phyloP scores from a whole-genome alignment of 2,113 vertebrate genomes.

The Boulengeromyrus knoepffleri region DNA sequence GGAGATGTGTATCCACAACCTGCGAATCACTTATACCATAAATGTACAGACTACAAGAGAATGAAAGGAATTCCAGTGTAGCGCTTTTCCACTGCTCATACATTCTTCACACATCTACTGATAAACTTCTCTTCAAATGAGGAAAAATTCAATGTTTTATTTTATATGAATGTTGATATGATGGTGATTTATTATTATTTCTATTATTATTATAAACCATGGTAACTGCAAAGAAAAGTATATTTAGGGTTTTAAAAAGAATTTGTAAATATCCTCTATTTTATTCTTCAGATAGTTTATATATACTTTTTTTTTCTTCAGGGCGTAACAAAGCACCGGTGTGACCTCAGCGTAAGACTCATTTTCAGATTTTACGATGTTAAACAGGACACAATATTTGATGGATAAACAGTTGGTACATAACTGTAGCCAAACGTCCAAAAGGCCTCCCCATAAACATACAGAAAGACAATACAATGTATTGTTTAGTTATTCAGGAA shows the following conservation, averaged over 20 bases:
- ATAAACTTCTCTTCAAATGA: slow-evolving; percentile 49
- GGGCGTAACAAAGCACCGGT: slow-evolving; percentile 47
- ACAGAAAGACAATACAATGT: not conserved
- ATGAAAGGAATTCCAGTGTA: slow-evolving; percentile 48
- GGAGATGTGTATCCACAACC: slow-evolving; percentile 56
- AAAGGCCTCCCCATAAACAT: not conserved
- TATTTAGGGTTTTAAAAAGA: slow-evolving; percentile 56
- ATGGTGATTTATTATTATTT: not conserved
- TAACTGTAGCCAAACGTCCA: not conserved
- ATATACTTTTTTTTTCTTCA: slow-evolving; percentile 46
- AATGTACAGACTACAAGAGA: slow-evolving; percentile 57
- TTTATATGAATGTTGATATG: slow-evolving; percentile 47
- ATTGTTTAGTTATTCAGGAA: not conserved
- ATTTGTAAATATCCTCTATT: slow-evolving; percentile 56
- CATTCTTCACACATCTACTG: slow-evolving; percentile 45
- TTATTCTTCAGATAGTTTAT: slow-evolving; percentile 55
- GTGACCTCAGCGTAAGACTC: slow-evolving; percentile 48
- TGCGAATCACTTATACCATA: slow-evolving; percentile 71
- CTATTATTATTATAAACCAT: slow-evolving; percentile 41
- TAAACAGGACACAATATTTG: not conserved
- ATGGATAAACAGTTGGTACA: not conserved
- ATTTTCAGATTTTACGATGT: slow-evolving; percentile 4
- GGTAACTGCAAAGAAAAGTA: slow-evolving; percentile 47
- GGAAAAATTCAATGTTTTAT: slow-evolving; percentile 34
- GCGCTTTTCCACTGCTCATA: slow-evolving; percentile 62